These are phyloP conservation scores for Vultur gryphus DNA, from an alignment of 2,797 vertebrate species.

Conservation along the genomic window DNA sequence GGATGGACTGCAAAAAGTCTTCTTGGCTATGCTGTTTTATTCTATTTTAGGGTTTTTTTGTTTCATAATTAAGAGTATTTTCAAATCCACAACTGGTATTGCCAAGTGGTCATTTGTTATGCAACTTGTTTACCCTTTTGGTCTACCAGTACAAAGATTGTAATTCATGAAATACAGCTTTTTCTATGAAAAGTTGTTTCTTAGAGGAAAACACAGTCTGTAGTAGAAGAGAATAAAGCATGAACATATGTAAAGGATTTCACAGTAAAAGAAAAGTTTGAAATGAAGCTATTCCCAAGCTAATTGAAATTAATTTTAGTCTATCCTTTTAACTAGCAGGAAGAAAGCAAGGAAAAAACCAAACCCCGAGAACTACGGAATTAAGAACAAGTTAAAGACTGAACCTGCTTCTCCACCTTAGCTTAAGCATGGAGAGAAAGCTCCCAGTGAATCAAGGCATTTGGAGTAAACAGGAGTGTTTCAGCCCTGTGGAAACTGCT, in stretches of 20 bases:
- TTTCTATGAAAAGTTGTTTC: slow-evolving; percentile 33
- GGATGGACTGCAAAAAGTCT: not conserved
- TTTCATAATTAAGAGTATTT: slow-evolving; percentile 59
- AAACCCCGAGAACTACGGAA: not conserved
- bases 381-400: not conserved
- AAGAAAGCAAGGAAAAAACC: not conserved
- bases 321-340: not conserved
- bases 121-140: slow-evolving; percentile 53
- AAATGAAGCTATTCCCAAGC: not conserved
- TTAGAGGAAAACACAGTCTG: slow-evolving; percentile 1
- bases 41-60: not conserved
- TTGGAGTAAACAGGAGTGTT: not conserved
- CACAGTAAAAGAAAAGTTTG: not conserved
- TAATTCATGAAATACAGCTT: not conserved
- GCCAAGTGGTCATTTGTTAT: slow-evolving; percentile 50
- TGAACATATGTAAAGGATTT: slow-evolving; percentile 11
- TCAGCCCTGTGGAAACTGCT: not conserved
- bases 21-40: not conserved
- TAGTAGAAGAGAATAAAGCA: not conserved
- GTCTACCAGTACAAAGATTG: slow-evolving; percentile 39
- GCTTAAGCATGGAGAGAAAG: not conserved
- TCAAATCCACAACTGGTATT: slow-evolving; percentile 21
- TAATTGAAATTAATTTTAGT: not conserved
- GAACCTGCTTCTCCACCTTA: not conserved
- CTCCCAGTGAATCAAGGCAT: not conserved